Base-by-base conservation (phyloP, 2,113 vertebrate species). In the Taurulus bubalis region DNA sequence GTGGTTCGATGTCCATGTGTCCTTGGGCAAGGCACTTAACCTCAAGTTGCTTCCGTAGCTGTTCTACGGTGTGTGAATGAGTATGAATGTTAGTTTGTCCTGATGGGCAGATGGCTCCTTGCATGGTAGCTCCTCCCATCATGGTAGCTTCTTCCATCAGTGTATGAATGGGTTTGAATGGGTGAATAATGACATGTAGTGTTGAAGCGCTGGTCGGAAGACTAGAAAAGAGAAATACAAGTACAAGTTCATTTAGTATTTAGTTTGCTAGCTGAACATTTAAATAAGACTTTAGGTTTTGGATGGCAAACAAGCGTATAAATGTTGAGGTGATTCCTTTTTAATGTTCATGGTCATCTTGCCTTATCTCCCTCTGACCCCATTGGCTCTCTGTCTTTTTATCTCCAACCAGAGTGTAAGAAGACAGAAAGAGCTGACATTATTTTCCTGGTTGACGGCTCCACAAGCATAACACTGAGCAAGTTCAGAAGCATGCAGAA, bases 361-460 rank as follows among this genome's bases (percentile, higher is more conserved):
- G 14, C 42, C 6, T 0, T 1, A 15, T 22, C 18, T 51, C 7
- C 47, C 47, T 51, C 4, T 51, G 18, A 51, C 47, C 47, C 18
- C 5, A 22, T 51, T 20, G 2, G 12, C n/a, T 24, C 15, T 40
- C 28, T 64, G 2, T 38, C 1, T 2, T 75, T 75, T 59, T 73
- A 11, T 79, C 73, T 82, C 22, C n/a, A 67, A 60, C 14, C 80
- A 96, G 95, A 81, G 0, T 97, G 96, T 86, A 91, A 90, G 82
- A 95, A 83, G 84, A 94, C 87, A 5, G 91, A 95, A 47, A 79
- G 85, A 30, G 95, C 96, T 3, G 96, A 97, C 84, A 94, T 96
- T 7, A 95, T 97, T 36, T 96, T 96, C 88, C 76, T 96, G 71
- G 93, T 96, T 40, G 95, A 96, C 7, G 91, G 92, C 53, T 96